A percentile compares a stretch with the other conserved stretches of the same genome.
phyloP scores from a whole-genome alignment of 2,888 invertebrate genomes.

The Drosophila paucipuncta region DNA sequence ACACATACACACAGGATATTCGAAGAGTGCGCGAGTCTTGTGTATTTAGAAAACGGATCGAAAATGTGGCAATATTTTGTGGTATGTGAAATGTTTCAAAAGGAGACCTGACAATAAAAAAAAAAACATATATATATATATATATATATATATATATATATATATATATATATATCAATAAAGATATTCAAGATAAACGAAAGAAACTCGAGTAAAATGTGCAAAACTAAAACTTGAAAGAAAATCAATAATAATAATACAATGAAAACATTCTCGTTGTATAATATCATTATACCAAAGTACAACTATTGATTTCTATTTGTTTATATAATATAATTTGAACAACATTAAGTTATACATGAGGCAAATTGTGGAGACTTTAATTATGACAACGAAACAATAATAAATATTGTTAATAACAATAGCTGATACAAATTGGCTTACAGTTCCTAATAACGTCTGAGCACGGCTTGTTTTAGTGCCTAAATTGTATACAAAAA shows the following conservation, averaged over 20 bases:
- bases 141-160: neutral
- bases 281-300: neutral
- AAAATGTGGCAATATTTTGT: conserved; percentile 61
- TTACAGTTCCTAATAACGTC: neutral
- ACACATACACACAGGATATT: neutral
- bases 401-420: neutral
- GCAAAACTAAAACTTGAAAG: neutral
- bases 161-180: neutral
- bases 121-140: too few species aligned
- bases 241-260: neutral
- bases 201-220: neutral
- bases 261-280: neutral
- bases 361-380: neutral
- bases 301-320: neutral
- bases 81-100: conserved; percentile 53
- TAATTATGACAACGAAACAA: neutral
- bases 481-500: neutral
- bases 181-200: neutral
- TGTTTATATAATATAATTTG: neutral
- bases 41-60: neutral
- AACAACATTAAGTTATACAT: neutral
- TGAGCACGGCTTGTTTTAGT: neutral
- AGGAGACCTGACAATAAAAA: neutral
- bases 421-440: neutral
- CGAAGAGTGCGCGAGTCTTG: conserved; percentile 12